A percentile compares a stretch with the other conserved stretches of the same genome.
phyloP scores from a whole-genome alignment of 2,797 vertebrate genomes.

The Vultur gryphus region DNA sequence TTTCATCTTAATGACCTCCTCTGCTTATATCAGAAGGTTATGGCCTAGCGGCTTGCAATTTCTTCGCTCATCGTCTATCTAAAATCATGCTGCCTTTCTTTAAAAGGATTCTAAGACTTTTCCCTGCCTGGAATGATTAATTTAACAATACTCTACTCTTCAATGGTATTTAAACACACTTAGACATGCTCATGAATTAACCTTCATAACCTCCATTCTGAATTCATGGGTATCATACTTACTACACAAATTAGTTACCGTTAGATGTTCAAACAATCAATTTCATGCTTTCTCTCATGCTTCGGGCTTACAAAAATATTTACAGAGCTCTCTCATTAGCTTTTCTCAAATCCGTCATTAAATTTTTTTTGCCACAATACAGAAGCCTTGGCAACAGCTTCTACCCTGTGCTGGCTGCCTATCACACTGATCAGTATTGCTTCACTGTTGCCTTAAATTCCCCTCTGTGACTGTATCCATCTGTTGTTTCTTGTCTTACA shows the following conservation, averaged over 20 bases:
- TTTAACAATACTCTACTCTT: not conserved
- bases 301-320: slow-evolving; percentile 55
- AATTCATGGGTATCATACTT: slow-evolving; percentile 30
- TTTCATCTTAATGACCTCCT: not conserved
- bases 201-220: not conserved
- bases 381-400: slow-evolving; percentile 16
- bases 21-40: not conserved
- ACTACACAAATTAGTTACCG: slow-evolving; percentile 32
- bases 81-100: not conserved
- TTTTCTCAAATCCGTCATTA: slow-evolving; percentile 27
- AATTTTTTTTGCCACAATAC: not conserved
- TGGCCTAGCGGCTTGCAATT: not conserved
- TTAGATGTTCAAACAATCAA: slow-evolving; percentile 47
- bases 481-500: slow-evolving; percentile 16
- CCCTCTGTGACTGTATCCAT: not conserved
- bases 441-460: not conserved
- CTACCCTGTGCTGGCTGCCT: not conserved
- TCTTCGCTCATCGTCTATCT: not conserved
- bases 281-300: slow-evolving; percentile 30
- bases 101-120: not conserved
- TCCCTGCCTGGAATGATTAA: not conserved
- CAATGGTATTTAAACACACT: slow-evolving; percentile 18
- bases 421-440: not conserved
- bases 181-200: slow-evolving; percentile 42
- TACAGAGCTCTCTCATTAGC: slow-evolving; percentile 30